Evolutionary conservation across 2,888 invertebrate species (phyloP).

Genomic region (Tiliacea aurago): DNA sequence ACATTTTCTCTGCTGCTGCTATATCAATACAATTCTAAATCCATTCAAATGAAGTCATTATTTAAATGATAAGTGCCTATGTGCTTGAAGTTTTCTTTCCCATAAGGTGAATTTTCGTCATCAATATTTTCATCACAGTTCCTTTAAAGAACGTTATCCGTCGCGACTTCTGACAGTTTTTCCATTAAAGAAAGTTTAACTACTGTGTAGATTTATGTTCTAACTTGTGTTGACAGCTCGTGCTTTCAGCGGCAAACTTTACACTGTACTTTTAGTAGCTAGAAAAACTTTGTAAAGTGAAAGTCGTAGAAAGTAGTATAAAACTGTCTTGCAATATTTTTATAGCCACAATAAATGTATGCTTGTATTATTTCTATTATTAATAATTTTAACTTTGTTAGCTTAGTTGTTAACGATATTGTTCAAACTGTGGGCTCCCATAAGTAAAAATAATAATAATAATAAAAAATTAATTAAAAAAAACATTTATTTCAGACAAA

Average conservation of each 20-base stretch:
- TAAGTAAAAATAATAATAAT: no score
- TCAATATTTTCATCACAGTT: conserved; percentile 6
- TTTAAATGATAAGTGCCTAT: background rate
- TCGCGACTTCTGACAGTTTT: conserved; percentile 31
- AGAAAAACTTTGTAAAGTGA: background rate
- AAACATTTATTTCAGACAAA: no score
- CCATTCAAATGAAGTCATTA: background rate
- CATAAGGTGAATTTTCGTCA: background rate
- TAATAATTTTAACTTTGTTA: background rate
- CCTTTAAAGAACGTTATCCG: background rate
- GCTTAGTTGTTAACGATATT: background rate
- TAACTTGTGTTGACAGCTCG: conserved; percentile 28
- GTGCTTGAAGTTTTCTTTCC: background rate
- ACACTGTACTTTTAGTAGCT: conserved; percentile 9
- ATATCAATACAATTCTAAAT: background rate
- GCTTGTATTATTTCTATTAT: background rate
- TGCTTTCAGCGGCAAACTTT: conserved; percentile 6
- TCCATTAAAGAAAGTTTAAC: conserved; percentile 34
- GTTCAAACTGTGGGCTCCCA: background rate
- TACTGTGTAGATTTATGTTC: conserved; percentile 25
- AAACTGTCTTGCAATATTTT: background rate
- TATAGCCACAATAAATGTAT: background rate
- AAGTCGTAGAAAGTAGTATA: background rate
- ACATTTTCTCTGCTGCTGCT: background rate
- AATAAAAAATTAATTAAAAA: no score